Conservation (phyloP, 2,113 vertebrate genomes). For the Meriones unguiculatus region DNA sequence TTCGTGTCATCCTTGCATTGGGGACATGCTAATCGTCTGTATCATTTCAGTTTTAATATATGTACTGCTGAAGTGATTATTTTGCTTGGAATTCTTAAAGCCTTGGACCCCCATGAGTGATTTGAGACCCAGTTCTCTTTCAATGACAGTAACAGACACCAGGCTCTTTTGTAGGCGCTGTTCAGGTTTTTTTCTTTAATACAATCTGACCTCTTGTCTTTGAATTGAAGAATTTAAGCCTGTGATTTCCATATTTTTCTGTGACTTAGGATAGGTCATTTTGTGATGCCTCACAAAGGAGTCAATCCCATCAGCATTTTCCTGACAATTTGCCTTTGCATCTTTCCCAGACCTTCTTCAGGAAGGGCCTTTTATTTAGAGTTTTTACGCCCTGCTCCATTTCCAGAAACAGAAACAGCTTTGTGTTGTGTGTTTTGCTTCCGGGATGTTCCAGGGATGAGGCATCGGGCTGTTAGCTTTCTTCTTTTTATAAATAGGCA, state of each 20-base stretch:
- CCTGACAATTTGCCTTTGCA: background rate
- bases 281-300: background rate
- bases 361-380: background rate
- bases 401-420: background rate
- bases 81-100: slow-evolving; percentile 45
- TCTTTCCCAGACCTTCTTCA: background rate
- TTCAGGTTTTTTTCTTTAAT: background rate
- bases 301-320: background rate
- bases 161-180: background rate
- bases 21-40: background rate
- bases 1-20: background rate
- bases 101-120: background rate
- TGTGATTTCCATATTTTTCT: background rate
- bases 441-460: background rate
- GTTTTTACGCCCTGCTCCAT: background rate
- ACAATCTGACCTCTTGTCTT: slow-evolving; percentile 13
- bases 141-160: slow-evolving; percentile 23
- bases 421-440: slow-evolving; percentile 38
- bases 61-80: background rate
- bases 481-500: slow-evolving; percentile 15
- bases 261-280: background rate
- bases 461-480: background rate
- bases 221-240: slow-evolving; percentile 8
- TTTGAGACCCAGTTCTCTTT: slow-evolving; percentile 51
- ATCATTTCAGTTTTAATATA: background rate